These are phyloP conservation scores for Scophthalmus maximus DNA, from an alignment of 2,113 vertebrate genomes.

Conservation along the genomic window DNA sequence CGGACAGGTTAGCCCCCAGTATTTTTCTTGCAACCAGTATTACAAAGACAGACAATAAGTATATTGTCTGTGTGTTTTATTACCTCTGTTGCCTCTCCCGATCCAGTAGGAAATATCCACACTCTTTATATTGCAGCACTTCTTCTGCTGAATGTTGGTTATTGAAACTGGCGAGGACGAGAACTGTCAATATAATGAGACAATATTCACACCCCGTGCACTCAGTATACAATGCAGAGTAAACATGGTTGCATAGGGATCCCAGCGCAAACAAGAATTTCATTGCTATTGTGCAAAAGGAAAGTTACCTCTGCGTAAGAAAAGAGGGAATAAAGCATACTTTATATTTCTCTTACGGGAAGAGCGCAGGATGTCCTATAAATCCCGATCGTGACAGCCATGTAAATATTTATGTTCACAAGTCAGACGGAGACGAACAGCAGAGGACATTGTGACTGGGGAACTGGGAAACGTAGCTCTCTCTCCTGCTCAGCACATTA, in stretches of 20 bases:
- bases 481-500: slow-evolving; percentile 63
- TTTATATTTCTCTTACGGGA: slow-evolving; percentile 64
- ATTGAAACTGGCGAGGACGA: slow-evolving; percentile 71
- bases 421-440: slow-evolving; percentile 73
- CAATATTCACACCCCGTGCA: slow-evolving; percentile 70
- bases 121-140: slow-evolving; percentile 65
- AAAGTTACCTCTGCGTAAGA: slow-evolving; percentile 52
- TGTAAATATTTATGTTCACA: slow-evolving; percentile 82
- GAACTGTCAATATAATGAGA: slow-evolving; percentile 77
- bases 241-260: slow-evolving; percentile 52
- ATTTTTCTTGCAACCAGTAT: slow-evolving; percentile 64
- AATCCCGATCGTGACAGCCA: slow-evolving; percentile 74
- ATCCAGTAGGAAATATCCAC: slow-evolving; percentile 67
- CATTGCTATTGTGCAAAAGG: slow-evolving; percentile 52
- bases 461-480: slow-evolving; percentile 60
- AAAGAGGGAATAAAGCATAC: slow-evolving; percentile 52
- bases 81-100: slow-evolving; percentile 61
- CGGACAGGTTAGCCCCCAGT: slow-evolving; percentile 55
- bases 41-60: slow-evolving; percentile 74
- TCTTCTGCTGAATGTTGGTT: slow-evolving; percentile 64
- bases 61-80: slow-evolving; percentile 68
- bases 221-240: slow-evolving; percentile 53
- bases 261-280: slow-evolving; percentile 62
- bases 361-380: slow-evolving; percentile 68
- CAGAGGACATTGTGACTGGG: slow-evolving; percentile 74